Evolutionary conservation across 2,113 vertebrate species (phyloP).

Genomic region (Neofelis nebulosa): DNA sequence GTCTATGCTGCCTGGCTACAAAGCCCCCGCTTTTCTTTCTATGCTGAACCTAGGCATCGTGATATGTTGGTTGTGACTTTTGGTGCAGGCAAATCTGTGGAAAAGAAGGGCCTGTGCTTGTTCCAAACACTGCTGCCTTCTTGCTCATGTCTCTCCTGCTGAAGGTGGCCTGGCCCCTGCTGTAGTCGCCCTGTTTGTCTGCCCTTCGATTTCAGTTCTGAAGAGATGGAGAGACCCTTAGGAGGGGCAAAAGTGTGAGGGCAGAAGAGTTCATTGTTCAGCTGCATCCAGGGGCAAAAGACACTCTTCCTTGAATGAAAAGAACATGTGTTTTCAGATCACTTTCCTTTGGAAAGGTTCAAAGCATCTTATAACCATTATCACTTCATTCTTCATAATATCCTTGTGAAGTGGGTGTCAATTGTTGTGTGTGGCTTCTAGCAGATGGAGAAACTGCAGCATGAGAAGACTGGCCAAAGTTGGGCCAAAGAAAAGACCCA

Average conservation of each 20-base stretch:
- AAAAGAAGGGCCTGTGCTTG: neutral
- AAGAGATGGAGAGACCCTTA: neutral
- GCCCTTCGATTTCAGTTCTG: neutral
- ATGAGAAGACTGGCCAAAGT: neutral
- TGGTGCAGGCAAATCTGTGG: neutral
- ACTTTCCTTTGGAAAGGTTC: constrained; percentile 36
- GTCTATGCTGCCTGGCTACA: neutral
- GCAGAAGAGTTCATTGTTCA: neutral
- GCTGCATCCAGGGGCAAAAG: neutral
- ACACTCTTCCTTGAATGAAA: neutral
- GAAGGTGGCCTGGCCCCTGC: neutral
- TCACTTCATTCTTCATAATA: constrained; percentile 31
- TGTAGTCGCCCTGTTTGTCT: neutral
- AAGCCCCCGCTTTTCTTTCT: neutral
- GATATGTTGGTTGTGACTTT: neutral
- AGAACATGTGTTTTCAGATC: constrained; percentile 41
- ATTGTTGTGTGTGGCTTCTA: neutral
- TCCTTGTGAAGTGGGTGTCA: constrained; percentile 37
- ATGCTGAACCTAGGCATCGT: neutral
- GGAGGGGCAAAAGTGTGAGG: neutral
- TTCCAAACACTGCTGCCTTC: neutral
- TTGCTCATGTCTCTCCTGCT: neutral
- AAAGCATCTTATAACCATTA: constrained; percentile 51
- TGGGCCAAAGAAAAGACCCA: neutral
- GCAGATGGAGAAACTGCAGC: constrained; percentile 31